Conservation (phyloP, 2,888 invertebrate species). For the Noctua comes region DNA sequence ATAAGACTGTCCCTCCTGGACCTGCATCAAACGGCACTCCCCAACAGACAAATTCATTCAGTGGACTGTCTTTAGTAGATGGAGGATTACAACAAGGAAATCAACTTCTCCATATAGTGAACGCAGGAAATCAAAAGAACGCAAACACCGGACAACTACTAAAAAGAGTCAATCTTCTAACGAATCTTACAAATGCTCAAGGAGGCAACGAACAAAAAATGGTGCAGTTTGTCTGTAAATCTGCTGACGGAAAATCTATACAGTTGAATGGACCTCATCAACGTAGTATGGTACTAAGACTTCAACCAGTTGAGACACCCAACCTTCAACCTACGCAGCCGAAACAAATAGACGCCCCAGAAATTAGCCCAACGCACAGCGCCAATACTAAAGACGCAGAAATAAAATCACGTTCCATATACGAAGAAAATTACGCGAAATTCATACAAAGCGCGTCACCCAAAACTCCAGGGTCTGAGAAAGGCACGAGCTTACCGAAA, state of each 20-base stretch:
- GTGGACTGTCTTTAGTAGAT: conserved; percentile 86
- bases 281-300: conserved; percentile 87
- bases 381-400: conserved; percentile 80
- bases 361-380: conserved; percentile 72
- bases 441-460: conserved; percentile 86
- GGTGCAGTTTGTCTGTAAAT: conserved; percentile 92
- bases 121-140: conserved; percentile 84
- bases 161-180: conserved; percentile 88
- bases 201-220: conserved; percentile 88
- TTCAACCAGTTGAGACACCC: conserved; percentile 85
- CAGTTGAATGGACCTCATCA: conserved; percentile 89
- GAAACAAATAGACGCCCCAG: conserved; percentile 78
- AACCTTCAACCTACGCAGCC: conserved; percentile 72
- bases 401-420: conserved; percentile 88
- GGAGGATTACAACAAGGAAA: conserved; percentile 86
- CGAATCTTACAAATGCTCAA: conserved; percentile 86
- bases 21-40: conserved; percentile 76
- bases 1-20: conserved; percentile 75
- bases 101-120: conserved; percentile 88
- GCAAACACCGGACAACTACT: conserved; percentile 82
- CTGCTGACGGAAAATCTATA: conserved; percentile 90
- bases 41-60: conserved; percentile 79
- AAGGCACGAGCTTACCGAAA: conserved; percentile 92
- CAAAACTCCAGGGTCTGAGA: conserved; percentile 81
- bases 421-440: conserved; percentile 90